A percentile compares a stretch with the other conserved stretches of the same genome.
phyloP scores from a whole-genome alignment of 2,888 invertebrate genomes.

The Leistus spinibarbis region DNA sequence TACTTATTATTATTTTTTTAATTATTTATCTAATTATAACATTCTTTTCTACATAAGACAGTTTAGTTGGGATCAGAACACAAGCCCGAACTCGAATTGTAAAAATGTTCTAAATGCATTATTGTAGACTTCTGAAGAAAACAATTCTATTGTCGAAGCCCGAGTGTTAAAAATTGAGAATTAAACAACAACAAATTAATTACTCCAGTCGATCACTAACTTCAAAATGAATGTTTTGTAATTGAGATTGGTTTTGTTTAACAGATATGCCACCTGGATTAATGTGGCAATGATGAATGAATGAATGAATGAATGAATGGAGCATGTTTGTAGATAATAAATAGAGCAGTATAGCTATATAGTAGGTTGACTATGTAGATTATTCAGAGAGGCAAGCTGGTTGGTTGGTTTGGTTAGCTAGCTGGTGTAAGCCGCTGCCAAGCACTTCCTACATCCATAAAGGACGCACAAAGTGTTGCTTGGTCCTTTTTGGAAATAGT shows the following conservation, averaged over 20 bases:
- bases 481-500: constrained; percentile 27
- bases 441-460: background rate
- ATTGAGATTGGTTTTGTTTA: background rate
- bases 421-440: background rate
- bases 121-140: no score
- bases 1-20: background rate
- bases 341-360: background rate
- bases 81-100: no score
- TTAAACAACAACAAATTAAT: no score
- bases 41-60: no score
- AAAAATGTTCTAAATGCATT: no score
- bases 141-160: no score
- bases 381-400: background rate
- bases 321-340: background rate
- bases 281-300: background rate
- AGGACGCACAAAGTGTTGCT: background rate
- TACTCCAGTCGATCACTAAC: no score
- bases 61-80: no score
- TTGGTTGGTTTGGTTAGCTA: background rate
- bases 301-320: background rate
- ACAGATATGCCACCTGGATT: background rate
- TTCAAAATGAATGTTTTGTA: no score
- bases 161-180: no score
- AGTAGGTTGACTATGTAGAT: no score
- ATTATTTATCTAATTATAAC: no score